phyloP scores from a whole-genome alignment of 1,140 invertebrate species.

The Protaetia brevitarsis region DNA sequence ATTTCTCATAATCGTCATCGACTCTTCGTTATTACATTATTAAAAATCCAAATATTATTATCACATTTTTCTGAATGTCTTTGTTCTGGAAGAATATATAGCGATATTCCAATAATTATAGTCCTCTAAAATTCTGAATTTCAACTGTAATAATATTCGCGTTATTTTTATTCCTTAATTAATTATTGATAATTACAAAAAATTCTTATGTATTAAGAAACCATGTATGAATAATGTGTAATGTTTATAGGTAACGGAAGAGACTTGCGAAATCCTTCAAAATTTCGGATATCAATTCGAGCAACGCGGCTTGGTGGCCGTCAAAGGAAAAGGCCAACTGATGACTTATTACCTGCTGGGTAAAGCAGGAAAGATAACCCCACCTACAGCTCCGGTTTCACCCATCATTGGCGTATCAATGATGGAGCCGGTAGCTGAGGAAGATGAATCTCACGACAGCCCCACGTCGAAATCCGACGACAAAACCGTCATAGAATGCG shows the following conservation, averaged over 20 bases:
- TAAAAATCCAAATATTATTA: too few species aligned
- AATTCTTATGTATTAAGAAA: too few species aligned
- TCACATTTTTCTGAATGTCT: too few species aligned
- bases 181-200: too few species aligned
- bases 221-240: too few species aligned
- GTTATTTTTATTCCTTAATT: too few species aligned
- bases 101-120: too few species aligned
- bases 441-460: constrained; percentile 44
- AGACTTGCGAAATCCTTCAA: constrained; percentile 82
- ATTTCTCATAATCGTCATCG: too few species aligned
- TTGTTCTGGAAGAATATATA: too few species aligned
- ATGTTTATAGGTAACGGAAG: constrained; percentile 85
- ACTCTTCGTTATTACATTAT: too few species aligned
- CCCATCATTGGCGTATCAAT: constrained; percentile 35
- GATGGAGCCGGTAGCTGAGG: constrained; percentile 44
- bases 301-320: constrained; percentile 84
- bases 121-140: too few species aligned
- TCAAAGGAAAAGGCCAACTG: constrained; percentile 93
- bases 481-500: constrained; percentile 47
- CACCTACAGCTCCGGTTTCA: constrained; percentile 42
- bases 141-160: too few species aligned
- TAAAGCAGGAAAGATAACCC: constrained; percentile 61
- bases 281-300: constrained; percentile 88
- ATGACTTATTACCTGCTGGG: constrained; percentile 90
- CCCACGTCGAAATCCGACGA: constrained; percentile 45